These are phyloP conservation scores for Acestrorhynchus altus DNA, from an alignment of 2,797 vertebrate species.

Conservation along the genomic window DNA sequence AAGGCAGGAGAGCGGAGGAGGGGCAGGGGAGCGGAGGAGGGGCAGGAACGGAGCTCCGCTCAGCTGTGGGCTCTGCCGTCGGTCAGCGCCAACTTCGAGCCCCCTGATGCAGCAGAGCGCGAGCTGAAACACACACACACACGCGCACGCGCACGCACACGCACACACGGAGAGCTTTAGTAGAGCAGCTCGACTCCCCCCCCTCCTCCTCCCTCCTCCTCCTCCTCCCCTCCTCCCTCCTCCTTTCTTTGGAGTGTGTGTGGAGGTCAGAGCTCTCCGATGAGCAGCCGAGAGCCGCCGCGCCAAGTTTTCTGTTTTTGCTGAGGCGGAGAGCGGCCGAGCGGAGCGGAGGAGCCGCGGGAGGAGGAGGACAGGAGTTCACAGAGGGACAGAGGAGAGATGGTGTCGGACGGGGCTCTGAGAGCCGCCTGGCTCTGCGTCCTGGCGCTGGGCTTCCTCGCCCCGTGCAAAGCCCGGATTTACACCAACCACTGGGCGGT, in stretches of 20 bases:
- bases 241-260: slow-evolving; percentile 59
- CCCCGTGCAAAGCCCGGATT: slow-evolving; percentile 88
- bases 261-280: slow-evolving; percentile 71
- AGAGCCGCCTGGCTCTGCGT: slow-evolving; percentile 81
- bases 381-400: slow-evolving; percentile 80
- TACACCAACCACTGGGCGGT: slow-evolving; percentile 99
- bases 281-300: slow-evolving; percentile 73
- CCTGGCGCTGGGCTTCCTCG: slow-evolving; percentile 85
- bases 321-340: slow-evolving; percentile 64
- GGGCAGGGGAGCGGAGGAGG: slow-evolving; percentile 66
- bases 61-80: slow-evolving; percentile 66
- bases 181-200: slow-evolving; percentile 12
- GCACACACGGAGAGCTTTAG: slow-evolving; percentile 6
- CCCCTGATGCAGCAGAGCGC: slow-evolving; percentile 70
- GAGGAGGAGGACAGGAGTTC: slow-evolving; percentile 60
- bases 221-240: neutral
- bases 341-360: slow-evolving; percentile 65
- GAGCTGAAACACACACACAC: slow-evolving; percentile 60
- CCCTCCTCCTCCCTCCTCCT: slow-evolving; percentile 31
- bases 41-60: slow-evolving; percentile 64
- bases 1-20: slow-evolving; percentile 54
- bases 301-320: slow-evolving; percentile 81
- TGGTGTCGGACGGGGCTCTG: slow-evolving; percentile 84
- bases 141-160: slow-evolving; percentile 48
- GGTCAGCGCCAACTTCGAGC: slow-evolving; percentile 73